Conservation (phyloP, 53 echinoderm and acorn worm species). For the Glandiceps talaboti region DNA sequence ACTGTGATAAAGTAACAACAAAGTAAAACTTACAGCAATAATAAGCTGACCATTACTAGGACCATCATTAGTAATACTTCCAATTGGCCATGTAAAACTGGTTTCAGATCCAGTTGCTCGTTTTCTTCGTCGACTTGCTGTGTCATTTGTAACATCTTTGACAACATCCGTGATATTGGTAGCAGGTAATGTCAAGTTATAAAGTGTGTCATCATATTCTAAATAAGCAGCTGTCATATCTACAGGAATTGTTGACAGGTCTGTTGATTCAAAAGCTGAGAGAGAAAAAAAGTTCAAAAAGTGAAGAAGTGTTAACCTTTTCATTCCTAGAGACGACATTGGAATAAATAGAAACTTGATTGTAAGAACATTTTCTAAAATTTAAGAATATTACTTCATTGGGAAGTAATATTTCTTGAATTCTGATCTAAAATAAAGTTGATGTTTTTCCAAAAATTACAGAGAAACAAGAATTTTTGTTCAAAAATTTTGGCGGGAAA, state of each 20-base stretch:
- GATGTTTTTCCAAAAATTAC: too few species aligned
- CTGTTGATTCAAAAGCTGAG: not conserved
- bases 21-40: slow-evolving; percentile 18
- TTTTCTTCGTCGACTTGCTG: not conserved
- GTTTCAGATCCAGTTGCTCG: not conserved
- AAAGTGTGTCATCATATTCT: not conserved
- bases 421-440: too few species aligned
- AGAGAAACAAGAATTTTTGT: too few species aligned
- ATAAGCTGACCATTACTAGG: slow-evolving; percentile 4
- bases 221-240: not conserved
- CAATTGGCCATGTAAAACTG: slow-evolving; percentile 25
- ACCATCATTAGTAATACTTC: slow-evolving; percentile 25
- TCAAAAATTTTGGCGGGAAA: too few species aligned
- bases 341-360: too few species aligned
- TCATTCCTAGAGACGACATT: too few species aligned
- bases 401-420: too few species aligned
- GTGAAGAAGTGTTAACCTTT: too few species aligned
- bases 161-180: not conserved
- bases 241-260: not conserved
- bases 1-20: not conserved
- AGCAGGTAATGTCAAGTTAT: not conserved
- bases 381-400: too few species aligned
- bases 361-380: too few species aligned
- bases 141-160: not conserved
- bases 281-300: too few species aligned